These are phyloP conservation scores for Campylorhamphus procurvoides DNA, from an alignment of 2,113 vertebrate genomes.

Conservation along the genomic window DNA sequence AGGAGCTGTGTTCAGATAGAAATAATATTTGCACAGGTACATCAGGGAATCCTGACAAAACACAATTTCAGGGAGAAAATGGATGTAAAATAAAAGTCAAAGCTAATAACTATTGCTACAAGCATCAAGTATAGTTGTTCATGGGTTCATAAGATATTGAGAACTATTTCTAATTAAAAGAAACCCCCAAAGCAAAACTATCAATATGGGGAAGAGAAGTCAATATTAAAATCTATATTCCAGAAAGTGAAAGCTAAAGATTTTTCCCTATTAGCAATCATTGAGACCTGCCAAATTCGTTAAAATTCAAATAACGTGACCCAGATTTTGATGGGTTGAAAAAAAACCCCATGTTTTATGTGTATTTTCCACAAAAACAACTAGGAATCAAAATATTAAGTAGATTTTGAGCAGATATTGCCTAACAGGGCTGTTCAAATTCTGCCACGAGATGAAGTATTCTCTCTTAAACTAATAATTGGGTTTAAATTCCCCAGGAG, in stretches of 20 bases:
- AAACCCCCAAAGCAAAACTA: background rate
- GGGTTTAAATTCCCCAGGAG: background rate
- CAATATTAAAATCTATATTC: background rate
- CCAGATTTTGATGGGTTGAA: background rate
- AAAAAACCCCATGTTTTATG: fast-evolving
- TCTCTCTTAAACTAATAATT: background rate
- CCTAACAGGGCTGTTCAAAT: background rate
- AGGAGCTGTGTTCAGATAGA: background rate
- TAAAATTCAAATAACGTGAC: background rate
- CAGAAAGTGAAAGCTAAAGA: background rate
- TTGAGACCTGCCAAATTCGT: background rate
- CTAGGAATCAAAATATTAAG: background rate
- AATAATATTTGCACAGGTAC: background rate
- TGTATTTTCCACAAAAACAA: background rate
- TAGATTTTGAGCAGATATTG: background rate
- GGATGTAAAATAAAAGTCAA: background rate
- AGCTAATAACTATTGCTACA: background rate
- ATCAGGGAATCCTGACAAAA: background rate
- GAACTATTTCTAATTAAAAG: background rate
- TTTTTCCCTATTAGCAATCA: background rate
- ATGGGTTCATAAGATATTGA: background rate
- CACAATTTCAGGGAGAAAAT: background rate
- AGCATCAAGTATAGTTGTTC: background rate
- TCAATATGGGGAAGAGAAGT: background rate
- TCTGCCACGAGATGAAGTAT: background rate